Conservation (phyloP, 2,797 vertebrate species). For the Dicrostonyx torquatus region DNA sequence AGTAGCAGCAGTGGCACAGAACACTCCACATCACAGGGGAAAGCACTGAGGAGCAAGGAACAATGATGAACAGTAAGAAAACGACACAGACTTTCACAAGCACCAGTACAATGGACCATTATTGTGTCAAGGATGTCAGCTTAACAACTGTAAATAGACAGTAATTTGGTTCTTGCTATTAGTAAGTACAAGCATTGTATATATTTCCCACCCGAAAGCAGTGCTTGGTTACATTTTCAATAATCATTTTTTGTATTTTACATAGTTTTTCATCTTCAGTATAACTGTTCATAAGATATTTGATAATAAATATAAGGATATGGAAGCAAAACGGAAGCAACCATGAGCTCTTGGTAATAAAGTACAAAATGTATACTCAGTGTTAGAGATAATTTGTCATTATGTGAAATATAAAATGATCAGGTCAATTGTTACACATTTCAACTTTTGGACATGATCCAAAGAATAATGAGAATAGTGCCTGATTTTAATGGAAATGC, state of each 20-base stretch:
- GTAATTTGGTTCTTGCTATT: not conserved
- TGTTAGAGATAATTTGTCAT: not conserved
- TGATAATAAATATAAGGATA: not conserved
- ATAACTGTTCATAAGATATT: not conserved
- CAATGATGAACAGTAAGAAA: not conserved
- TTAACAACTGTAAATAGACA: not conserved
- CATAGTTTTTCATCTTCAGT: not conserved
- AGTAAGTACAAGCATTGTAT: not conserved
- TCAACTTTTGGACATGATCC: not conserved
- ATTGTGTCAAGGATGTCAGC: not conserved
- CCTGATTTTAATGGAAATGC: not conserved
- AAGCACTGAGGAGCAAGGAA: not conserved
- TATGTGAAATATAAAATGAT: not conserved
- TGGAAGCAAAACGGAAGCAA: not conserved
- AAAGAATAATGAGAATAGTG: not conserved
- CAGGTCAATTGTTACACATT: not conserved
- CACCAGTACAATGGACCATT: not conserved
- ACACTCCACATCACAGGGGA: not conserved
- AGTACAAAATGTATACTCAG: not conserved
- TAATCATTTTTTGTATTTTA: slow-evolving; percentile 24
- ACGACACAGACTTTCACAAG: too few species aligned
- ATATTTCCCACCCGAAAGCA: not conserved
- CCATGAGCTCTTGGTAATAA: not conserved
- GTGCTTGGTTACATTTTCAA: not conserved
- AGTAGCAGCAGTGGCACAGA: not conserved